phyloP scores from a whole-genome alignment of 2,888 invertebrate genomes.

The Diaphora mendica region DNA sequence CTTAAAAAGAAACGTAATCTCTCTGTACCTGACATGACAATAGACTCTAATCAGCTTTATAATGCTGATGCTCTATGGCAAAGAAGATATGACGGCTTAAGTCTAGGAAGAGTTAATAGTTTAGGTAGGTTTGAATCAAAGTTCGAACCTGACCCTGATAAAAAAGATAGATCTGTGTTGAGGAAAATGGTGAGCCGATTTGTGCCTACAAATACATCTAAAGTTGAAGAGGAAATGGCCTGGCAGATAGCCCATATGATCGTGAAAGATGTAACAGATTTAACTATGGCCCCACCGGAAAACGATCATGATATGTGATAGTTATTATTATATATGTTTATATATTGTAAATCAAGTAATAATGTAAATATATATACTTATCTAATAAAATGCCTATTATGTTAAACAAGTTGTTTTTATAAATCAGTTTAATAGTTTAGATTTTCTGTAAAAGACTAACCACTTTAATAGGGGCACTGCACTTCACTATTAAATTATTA shows the following conservation, averaged over 20 bases:
- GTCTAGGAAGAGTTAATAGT: conserved; percentile 94
- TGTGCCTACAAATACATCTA: conserved; percentile 93
- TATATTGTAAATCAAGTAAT: conserved; percentile 71
- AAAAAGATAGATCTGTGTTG: conserved; percentile 78
- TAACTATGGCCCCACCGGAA: conserved; percentile 90
- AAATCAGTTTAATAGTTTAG: neutral
- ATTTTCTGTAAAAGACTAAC: neutral
- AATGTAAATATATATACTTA: conserved; percentile 57
- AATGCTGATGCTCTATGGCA: conserved; percentile 97
- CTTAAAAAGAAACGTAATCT: conserved; percentile 80
- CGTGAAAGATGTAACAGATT: conserved; percentile 96
- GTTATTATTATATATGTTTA: conserved; percentile 54
- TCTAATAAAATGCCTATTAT: conserved; percentile 45
- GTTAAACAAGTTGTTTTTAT: neutral
- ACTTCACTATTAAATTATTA: too few species aligned
- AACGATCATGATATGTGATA: conserved; percentile 74
- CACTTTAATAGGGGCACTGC: neutral
- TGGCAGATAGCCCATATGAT: conserved; percentile 99
- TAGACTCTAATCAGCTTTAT: conserved; percentile 93
- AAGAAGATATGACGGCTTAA: conserved; percentile 91
- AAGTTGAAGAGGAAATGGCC: conserved; percentile 97
- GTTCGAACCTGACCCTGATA: conserved; percentile 92
- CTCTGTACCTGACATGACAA: conserved; percentile 90
- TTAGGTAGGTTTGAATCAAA: conserved; percentile 97
- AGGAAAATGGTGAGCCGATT: conserved; percentile 91